Percentiles rank a stretch among this genome's conserved stretches.
phyloP scores from a whole-genome alignment of 2,797 vertebrate genomes.

The Trematocara caparti region DNA sequence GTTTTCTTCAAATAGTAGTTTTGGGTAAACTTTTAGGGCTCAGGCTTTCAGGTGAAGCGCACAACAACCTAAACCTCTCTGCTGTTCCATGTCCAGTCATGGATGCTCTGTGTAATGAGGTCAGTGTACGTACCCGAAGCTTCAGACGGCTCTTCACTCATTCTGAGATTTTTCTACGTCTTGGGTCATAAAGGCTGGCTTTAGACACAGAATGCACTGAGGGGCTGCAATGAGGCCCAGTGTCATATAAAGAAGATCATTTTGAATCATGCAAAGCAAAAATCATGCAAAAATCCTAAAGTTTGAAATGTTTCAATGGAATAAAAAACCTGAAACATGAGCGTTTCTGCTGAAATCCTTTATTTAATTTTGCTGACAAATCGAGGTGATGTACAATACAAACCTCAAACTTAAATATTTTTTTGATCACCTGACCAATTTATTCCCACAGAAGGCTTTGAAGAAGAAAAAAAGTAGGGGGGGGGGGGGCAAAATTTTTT shows the following conservation, averaged over 20 bases:
- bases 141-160: background rate
- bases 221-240: background rate
- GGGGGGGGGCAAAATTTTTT: slow-evolving; percentile 33
- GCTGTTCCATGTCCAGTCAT: background rate
- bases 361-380: slow-evolving; percentile 77
- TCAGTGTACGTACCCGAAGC: background rate
- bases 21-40: background rate
- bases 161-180: background rate
- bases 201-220: background rate
- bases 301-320: background rate
- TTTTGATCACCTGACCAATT: slow-evolving; percentile 41
- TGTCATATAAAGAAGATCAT: background rate
- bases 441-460: slow-evolving; percentile 55
- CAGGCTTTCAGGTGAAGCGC: background rate
- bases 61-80: background rate
- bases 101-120: background rate
- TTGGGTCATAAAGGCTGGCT: background rate
- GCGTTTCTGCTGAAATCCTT: slow-evolving; percentile 59
- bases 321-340: background rate
- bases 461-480: slow-evolving; percentile 57
- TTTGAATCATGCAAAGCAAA: background rate
- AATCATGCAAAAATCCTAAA: background rate
- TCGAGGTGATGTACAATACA: slow-evolving; percentile 57
- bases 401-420: slow-evolving; percentile 57
- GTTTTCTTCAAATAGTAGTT: background rate